Base-by-base conservation (phyloP, 2,888 invertebrate genomes). In the Polymixis flavicincta region DNA sequence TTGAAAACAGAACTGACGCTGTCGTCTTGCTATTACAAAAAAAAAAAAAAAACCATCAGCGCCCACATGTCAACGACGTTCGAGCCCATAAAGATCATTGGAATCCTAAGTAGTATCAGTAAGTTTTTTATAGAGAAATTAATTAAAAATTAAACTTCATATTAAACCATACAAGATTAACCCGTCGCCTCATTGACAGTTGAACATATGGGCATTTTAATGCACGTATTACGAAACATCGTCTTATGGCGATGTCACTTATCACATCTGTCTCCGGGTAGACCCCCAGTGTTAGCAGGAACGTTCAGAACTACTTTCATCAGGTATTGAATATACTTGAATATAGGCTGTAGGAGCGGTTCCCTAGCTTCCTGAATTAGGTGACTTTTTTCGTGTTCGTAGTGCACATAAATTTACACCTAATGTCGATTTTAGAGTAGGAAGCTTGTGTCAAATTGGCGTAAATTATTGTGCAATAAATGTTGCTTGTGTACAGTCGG, bases 201-300 rank as follows among this genome's bases (percentile, higher is more conserved):
- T 63, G 69, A 63, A 69, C 71, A 75, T 71, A 76, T 69, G 63
- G 57, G 61, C 9, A 78, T 75, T 75, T 77, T 84, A 80, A 81
- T 76, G 52, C 37, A 45, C 19, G 19, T 54, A 57, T 88, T 88
- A 87, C 74, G 86, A 78, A 70, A 87, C 74, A 74, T 22, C 72
- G 28, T 60, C 61, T 74, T 84, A 86, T 72, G 85, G 86, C 82
- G 70, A 87, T 86, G 89, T 74, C 77, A 88, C 88, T 83, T 79
- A 69, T 89, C 88, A 82, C 76, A 64, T 32, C 76, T 88, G 86
- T 88, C 89, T 79, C 81, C 76, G 73, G 80, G 82, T 85, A 22
- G 68, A 55, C 32, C 55, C 65, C 57, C 64, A 68, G n/a, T n/a
- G n/a, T n/a, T n/a, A n/a, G 75, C 73, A 72, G 71, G 69, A 88